Evolutionary conservation across 2,888 invertebrate genomes (phyloP), one percentile per base, ranked within the genome.

Genomic region (Ennomos fuscantarius): DNA sequence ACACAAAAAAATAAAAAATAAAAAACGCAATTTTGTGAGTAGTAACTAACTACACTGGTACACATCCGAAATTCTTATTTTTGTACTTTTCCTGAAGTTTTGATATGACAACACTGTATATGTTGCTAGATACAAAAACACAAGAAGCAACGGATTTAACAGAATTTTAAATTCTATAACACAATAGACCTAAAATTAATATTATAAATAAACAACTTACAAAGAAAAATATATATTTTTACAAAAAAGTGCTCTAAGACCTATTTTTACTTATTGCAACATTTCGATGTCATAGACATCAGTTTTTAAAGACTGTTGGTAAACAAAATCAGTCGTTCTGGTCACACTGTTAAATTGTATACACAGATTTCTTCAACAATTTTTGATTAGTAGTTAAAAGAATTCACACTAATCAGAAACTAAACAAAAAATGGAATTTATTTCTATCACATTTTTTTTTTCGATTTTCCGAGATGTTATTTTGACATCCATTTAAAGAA

Each of bases 381-480:
- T 44, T 45, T 40, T 12, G 10, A 51, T 24, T 34, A 12, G 35
- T 36, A 37, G 49, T 54, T 33, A 59, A 63, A 61, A 66, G 63
- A 54, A 69, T 13, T 58, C 59, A 76, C 73, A 76, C 79, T 80
- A 73, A 53, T 74, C 64, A 68, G 72, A 78, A 69, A 78, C 86
- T 85, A 87, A 82, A 72, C 82, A 86, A 87, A 88, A 88, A 88
- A 89, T 88, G 88, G 89, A 88, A 89, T 87, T 75, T 78, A 78
- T 77, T 79, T 81, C 69, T 88, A 90, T 89, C 89, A 90, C 89
- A 90, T 81, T 75, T 54, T 41, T 51, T 36, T 34, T 74, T 74
- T 74, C 54, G 65, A 66, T 68, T 69, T 24, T 69, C 67, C 63
- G 62, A 68, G 55, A 57, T 64, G 54, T 57, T 41, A 51, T 54